Conservation (phyloP, 2,797 vertebrate species). For the Ara ararauna region DNA sequence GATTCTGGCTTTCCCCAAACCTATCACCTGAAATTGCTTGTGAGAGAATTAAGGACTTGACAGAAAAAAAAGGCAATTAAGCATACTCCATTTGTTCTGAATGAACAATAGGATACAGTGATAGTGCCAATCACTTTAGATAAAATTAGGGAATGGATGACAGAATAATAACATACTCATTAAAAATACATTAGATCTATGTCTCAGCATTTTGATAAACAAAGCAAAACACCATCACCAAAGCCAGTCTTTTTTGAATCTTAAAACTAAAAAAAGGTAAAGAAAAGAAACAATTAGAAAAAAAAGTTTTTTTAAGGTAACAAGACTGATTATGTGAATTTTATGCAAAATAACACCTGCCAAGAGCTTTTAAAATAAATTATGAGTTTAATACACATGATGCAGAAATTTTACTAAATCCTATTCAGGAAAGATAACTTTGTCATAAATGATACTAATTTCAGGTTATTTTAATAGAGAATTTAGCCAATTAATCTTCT, state of each 20-base stretch:
- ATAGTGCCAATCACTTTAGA: not conserved
- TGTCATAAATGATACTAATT: not conserved
- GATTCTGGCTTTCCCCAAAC: not conserved
- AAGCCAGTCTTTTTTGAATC: not conserved
- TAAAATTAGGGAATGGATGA: not conserved
- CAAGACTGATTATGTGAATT: not conserved
- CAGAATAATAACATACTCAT: conserved; percentile 6
- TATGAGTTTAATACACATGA: not conserved
- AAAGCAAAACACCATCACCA: not conserved
- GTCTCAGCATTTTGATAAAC: conserved; percentile 8
- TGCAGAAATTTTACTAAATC: not conserved
- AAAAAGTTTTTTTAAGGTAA: not conserved
- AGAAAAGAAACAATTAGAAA: not conserved
- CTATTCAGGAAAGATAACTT: not conserved
- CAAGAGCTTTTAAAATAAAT: not conserved
- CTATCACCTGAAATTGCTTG: not conserved
- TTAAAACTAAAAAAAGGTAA: not conserved
- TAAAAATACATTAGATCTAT: conserved; percentile 9
- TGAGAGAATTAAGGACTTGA: conserved; percentile 11
- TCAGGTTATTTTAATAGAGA: not conserved
- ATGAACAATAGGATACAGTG: not conserved
- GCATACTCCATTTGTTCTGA: not conserved
- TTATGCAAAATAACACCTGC: not conserved
- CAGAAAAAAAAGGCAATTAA: conserved; percentile 37
- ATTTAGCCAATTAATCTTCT: not conserved